Evolutionary conservation across 2,888 invertebrate genomes (phyloP), one percentile per base, ranked within the genome.

Genomic region (Pristionchus exspectatus): DNA sequence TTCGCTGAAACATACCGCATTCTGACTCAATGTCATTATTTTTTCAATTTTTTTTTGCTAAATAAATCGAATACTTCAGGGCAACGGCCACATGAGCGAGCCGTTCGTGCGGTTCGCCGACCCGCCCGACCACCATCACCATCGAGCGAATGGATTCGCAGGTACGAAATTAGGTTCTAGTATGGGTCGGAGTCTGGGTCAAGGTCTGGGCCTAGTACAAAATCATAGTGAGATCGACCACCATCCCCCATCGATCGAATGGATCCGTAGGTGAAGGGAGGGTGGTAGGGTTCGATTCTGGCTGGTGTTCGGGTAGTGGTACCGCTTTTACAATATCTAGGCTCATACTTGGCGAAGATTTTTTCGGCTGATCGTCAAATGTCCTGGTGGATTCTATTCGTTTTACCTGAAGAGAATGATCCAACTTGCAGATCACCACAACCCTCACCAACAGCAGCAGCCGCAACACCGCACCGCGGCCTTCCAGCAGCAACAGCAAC

Each of bases 21-120:
- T 21, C 5, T 24, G 2, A n/a, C 24, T 63, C n/a, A 10, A 2
- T 21, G 2, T 21, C 21, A 24, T 63, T 63, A 0, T 21, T 21
- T 59, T 14, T 50, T 50, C n/a, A n/a, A 50, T 50, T 50, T 50
- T 50, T 10, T 50, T 63, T 59, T 59, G 18, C 9, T 2, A 59
- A 5, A 18, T 12, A 0, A 59, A 21, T 1, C 9, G 21, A 59
- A 21, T 2, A 59, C 1, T 66, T 4, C 69, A 74, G 74, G 74
- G 74, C 38, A 74, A 74, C 74, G 74, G 74, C 74, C 38, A 33
- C 74, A 74, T 74, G 74, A 38, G 38, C 38, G 74, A 74, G n/a
- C 54, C 81, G 50, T 81, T 18, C 50, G 81, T 81, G n/a, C 81
- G 81, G 14, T 81, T 81, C 50, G 81, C 50, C 81, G 81, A 81